Conservation (phyloP, 2,797 vertebrate species). For the Manis javanica region DNA sequence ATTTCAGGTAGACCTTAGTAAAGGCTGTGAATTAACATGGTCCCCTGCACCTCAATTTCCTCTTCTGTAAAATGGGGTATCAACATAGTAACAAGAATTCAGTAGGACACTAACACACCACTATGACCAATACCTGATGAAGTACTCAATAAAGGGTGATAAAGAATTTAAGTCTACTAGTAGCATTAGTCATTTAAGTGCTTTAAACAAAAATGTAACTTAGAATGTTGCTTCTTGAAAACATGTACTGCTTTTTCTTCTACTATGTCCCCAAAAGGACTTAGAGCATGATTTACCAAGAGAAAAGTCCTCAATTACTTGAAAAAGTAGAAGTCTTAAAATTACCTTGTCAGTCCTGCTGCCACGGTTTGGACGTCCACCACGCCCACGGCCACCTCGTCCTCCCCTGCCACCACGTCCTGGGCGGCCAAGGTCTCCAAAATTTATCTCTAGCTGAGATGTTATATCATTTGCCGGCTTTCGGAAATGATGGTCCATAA, state of each 20-base stretch:
- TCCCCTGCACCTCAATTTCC: neutral
- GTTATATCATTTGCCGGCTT: slow-evolving; percentile 99
- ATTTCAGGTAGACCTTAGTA: neutral
- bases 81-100: neutral
- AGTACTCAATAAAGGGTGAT: neutral
- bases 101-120: neutral
- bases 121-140: neutral
- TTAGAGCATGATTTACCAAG: neutral
- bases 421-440: slow-evolving; percentile 97
- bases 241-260: neutral
- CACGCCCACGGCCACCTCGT: slow-evolving; percentile 88
- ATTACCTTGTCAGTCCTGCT: slow-evolving; percentile 96
- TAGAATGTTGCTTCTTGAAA: neutral
- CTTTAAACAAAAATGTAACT: slow-evolving; percentile 37
- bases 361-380: slow-evolving; percentile 91
- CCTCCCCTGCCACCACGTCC: slow-evolving; percentile 96
- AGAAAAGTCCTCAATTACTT: neutral
- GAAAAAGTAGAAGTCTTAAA: neutral
- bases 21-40: neutral
- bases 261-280: neutral
- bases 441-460: slow-evolving; percentile 99
- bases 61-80: neutral
- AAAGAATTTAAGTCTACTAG: neutral
- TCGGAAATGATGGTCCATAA: slow-evolving; percentile 97
- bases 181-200: neutral